Percentiles rank a stretch among this genome's conserved stretches.
These are phyloP conservation scores for Salminus brasiliensis DNA, from an alignment of 2,113 vertebrate genomes.

Conservation along the genomic window DNA sequence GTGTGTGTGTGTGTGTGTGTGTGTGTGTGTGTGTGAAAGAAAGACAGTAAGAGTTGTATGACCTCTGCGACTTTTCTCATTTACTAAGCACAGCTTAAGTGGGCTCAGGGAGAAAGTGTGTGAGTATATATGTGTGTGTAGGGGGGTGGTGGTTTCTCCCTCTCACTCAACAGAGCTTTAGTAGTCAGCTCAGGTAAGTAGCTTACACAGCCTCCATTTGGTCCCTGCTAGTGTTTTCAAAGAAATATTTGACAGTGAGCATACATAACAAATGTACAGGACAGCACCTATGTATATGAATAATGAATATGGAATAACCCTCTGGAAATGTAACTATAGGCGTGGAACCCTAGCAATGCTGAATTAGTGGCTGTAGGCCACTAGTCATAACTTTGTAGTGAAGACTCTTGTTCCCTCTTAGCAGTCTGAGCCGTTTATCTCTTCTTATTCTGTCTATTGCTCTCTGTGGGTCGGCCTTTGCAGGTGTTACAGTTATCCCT, in stretches of 20 bases:
- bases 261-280: neutral
- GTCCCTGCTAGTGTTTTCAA: constrained; percentile 48
- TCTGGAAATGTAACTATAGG: neutral
- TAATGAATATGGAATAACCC: too few relatives aligned
- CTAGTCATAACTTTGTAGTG: neutral
- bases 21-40: neutral
- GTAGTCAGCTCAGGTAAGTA: constrained; percentile 74
- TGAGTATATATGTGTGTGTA: neutral
- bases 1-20: neutral
- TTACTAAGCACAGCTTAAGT: constrained; percentile 4
- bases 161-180: constrained; percentile 63
- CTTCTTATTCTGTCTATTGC: neutral
- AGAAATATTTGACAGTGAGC: constrained; percentile 47
- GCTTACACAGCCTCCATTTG: constrained; percentile 75
- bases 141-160: constrained; percentile 38
- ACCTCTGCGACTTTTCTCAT: neutral
- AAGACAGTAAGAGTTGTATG: neutral
- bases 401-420: neutral
- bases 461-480: neutral
- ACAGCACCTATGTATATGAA: constrained; percentile 35
- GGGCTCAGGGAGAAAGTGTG: neutral
- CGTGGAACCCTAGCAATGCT: neutral
- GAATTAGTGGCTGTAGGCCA: neutral
- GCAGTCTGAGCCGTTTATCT: neutral
- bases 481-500: neutral